These are phyloP conservation scores for Montipora efflorescens DNA, from an alignment of 64 coral and sea anemone genomes.

Conservation along the genomic window DNA sequence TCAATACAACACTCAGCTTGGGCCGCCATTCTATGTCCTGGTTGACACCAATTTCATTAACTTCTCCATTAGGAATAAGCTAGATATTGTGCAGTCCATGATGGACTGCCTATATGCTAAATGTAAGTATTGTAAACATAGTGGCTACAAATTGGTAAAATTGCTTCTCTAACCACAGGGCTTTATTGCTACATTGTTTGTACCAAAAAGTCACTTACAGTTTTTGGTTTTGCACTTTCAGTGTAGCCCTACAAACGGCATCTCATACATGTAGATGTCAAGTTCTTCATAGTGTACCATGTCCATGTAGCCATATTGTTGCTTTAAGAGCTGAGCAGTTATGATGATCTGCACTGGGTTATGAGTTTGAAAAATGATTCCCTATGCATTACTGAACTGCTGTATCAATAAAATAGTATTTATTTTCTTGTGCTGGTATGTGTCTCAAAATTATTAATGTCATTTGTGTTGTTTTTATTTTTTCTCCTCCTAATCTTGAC, in stretches of 20 bases:
- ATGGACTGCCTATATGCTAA: constrained; percentile 99
- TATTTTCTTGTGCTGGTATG: too few relatives aligned
- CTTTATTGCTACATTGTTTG: too few relatives aligned
- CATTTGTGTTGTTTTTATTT: neutral
- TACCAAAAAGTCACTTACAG: too few relatives aligned
- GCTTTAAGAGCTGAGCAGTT: neutral
- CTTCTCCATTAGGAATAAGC: constrained; percentile 99
- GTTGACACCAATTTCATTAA: constrained; percentile 99
- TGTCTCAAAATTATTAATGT: neutral
- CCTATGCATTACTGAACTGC: constrained; percentile 29
- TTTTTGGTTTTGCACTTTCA: too few relatives aligned
- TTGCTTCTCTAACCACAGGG: too few relatives aligned
- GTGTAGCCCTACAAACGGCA: too few relatives aligned
- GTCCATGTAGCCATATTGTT: neutral
- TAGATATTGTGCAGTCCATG: constrained; percentile 95
- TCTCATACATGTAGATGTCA: too few relatives aligned
- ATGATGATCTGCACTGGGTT: constrained; percentile 58
- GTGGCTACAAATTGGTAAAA: too few relatives aligned
- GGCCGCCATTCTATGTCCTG: constrained; percentile 93
- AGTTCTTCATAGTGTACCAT: too few relatives aligned
- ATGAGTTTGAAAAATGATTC: neutral
- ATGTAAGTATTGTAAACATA: constrained; percentile 73
- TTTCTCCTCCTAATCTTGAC: neutral
- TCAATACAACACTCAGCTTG: constrained; percentile 98
- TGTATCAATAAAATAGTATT: neutral